Base-by-base conservation (phyloP, 1,140 invertebrate genomes). In the Halictus rubicundus region DNA sequence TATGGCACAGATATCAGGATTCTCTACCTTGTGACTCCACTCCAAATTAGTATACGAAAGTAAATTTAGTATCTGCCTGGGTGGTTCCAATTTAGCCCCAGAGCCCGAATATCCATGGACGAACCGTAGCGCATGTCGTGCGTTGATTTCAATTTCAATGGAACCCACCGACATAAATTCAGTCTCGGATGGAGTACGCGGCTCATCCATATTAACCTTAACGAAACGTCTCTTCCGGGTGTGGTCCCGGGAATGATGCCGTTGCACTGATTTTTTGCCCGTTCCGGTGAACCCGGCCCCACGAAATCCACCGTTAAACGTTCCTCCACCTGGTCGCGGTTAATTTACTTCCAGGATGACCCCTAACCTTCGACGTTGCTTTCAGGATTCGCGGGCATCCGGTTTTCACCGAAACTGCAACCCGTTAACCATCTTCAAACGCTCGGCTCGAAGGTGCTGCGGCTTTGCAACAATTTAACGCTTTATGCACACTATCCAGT, bases 181-280 rank as follows among this genome's bases (percentile, higher is more conserved):
- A 64, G 68, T n/a, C 46, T 52, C n/a, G 52, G 54, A 85, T 61
- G 49, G 80, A 86, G 61, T 82, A 82, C 81, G 57, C 54, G 49
- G 78, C 84, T 87, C 87, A 85, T 88, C 78, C 73, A 88, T 87
- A 87, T 87, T 86, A 86, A 84, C 72, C 71, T 78, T 74, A 77
- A 68, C 68, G 70, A 84, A 83, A 71, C 69, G 57, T 70, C 61
- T 81, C 78, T 87, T 87, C 86, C 86, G 83, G 80, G 74, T 88
- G 60, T 81, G 72, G 68, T 84, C 65, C 19, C 32, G 39, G 54
- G 61, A 76, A 81, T 52, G 39, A 86, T 84, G 68, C 65, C 66
- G 69, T 63, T 52, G 76, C 68, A 84, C 72, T 73, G 69, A 66
- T 77, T 85, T 88, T 85, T 80, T 65, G 78, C 32, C 25, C 27